A percentile compares a stretch with the other conserved stretches of the same genome.
phyloP scores from a whole-genome alignment of 2,113 vertebrate genomes.

The Corvus moneduloides region DNA sequence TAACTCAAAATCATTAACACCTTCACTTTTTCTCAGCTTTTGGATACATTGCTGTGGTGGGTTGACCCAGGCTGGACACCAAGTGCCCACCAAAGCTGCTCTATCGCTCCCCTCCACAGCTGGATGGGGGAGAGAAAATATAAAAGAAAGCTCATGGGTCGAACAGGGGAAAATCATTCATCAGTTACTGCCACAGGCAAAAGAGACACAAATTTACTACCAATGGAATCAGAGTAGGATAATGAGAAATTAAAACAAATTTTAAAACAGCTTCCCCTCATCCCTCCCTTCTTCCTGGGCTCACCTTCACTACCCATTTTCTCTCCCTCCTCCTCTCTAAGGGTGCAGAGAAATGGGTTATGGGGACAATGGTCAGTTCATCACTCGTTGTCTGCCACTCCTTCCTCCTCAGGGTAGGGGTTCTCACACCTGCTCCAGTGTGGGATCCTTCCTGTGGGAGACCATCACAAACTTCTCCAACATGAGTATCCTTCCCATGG shows the following conservation, averaged over 20 bases:
- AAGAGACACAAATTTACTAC: neutral
- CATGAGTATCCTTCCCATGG: neutral
- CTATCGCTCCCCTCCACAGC: neutral
- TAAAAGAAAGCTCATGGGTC: neutral
- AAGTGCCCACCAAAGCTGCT: neutral
- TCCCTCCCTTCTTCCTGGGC: neutral
- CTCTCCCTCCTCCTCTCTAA: neutral
- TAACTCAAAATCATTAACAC: neutral
- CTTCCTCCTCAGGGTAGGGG: neutral
- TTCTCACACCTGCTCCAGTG: neutral
- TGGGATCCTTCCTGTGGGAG: neutral
- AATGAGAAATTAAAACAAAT: neutral
- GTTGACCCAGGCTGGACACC: neutral
- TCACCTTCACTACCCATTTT: neutral
- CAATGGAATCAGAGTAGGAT: neutral
- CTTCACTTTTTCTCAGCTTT: neutral
- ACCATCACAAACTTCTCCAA: neutral
- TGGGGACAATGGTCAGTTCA: neutral
- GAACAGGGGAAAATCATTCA: neutral
- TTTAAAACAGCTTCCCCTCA: neutral
- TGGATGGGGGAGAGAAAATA: neutral
- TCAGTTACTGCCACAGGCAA: rapidly evolving
- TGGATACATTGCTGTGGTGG: neutral
- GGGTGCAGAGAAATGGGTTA: neutral
- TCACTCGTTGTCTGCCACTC: rapidly evolving